Conservation (phyloP, 2,888 invertebrate genomes). For the Nemotelus pantherinus region DNA sequence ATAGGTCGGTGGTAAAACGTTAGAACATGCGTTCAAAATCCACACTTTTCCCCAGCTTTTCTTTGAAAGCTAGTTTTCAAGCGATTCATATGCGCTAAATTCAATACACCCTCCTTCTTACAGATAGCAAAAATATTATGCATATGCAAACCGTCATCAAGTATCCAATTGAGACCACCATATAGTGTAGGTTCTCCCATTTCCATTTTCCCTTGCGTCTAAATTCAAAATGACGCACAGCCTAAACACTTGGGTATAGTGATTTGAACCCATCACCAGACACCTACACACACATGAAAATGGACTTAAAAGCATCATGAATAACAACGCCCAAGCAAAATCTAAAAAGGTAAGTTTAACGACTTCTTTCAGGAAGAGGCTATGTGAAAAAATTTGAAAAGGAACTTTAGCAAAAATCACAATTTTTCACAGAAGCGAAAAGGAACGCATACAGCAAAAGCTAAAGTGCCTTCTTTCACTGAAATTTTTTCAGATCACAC, state of each 20-base stretch:
- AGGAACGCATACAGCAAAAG: neutral
- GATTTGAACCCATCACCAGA: neutral
- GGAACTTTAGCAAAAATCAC: neutral
- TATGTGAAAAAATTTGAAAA: neutral
- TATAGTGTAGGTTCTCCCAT: too few relatives aligned
- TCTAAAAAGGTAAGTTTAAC: neutral
- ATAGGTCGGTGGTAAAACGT: too few relatives aligned
- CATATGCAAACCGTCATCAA: too few relatives aligned
- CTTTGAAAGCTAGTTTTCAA: too few relatives aligned
- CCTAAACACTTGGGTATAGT: neutral
- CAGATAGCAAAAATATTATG: too few relatives aligned
- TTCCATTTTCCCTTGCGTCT: too few relatives aligned
- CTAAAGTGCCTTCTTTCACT: neutral
- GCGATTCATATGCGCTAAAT: too few relatives aligned
- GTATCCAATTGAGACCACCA: too few relatives aligned
- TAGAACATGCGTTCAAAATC: too few relatives aligned
- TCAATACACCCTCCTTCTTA: too few relatives aligned
- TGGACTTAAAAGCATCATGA: neutral
- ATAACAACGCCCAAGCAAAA: neutral
- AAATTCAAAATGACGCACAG: neutral
- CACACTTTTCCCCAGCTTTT: too few relatives aligned
- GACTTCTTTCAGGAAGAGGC: neutral
- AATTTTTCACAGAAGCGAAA: neutral
- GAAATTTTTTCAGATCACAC: neutral
- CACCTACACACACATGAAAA: slow-evolving; percentile 1